These are phyloP conservation scores for Mylabris phalerata DNA, from an alignment of 1,140 invertebrate genomes.

Conservation along the genomic window DNA sequence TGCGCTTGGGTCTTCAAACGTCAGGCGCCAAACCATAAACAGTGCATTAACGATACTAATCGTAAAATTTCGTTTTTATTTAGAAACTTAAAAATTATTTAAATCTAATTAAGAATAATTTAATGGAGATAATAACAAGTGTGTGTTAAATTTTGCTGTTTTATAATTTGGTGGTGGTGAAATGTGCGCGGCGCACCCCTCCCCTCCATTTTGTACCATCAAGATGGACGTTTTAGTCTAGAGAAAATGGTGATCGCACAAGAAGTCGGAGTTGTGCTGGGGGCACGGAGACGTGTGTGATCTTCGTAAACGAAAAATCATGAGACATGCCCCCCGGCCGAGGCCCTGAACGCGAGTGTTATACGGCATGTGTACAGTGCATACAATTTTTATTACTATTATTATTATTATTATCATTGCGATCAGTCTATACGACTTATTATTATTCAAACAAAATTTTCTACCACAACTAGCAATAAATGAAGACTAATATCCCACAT, in stretches of 20 bases:
- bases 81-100: neutral
- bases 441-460: slow-evolving; percentile 22
- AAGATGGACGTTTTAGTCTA: slow-evolving; percentile 30
- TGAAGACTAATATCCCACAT: slow-evolving; percentile 40
- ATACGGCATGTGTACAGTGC: slow-evolving; percentile 21
- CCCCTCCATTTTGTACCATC: slow-evolving; percentile 10
- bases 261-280: slow-evolving; percentile 20
- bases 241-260: slow-evolving; percentile 32
- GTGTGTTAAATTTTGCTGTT: neutral
- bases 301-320: slow-evolving; percentile 11
- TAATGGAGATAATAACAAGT: neutral
- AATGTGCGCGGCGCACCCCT: slow-evolving; percentile 8
- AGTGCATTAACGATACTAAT: neutral
- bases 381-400: slow-evolving; percentile 1
- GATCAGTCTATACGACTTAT: slow-evolving; percentile 7
- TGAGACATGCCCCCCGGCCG: slow-evolving; percentile 25
- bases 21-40: slow-evolving; percentile 3
- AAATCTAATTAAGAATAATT: neutral
- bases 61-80: neutral
- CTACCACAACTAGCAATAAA: slow-evolving; percentile 37
- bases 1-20: neutral
- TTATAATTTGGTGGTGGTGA: neutral
- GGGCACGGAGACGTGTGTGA: slow-evolving; percentile 22
- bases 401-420: neutral
- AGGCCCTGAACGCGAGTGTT: slow-evolving; percentile 25